phyloP scores from a whole-genome alignment of 2,797 vertebrate species.

The Squalus acanthias region DNA sequence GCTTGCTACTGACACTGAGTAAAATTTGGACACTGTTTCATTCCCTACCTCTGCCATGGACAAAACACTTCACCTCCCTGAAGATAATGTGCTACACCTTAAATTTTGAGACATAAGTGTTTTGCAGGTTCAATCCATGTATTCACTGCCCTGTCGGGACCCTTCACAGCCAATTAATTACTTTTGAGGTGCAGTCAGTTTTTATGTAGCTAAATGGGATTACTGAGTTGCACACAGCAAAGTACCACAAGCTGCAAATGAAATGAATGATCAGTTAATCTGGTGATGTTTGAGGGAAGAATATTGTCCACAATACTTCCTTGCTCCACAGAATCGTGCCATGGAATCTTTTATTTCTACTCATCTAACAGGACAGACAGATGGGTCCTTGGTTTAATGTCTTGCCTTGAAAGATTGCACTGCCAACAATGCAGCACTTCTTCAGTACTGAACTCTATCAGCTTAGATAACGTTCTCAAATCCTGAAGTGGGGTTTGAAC shows the following conservation, averaged over 20 bases:
- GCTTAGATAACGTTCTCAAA: not conserved
- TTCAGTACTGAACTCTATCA: not conserved
- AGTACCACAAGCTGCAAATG: not conserved
- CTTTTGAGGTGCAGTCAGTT: not conserved
- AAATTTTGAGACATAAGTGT: not conserved
- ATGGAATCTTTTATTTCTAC: not conserved
- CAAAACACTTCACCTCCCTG: not conserved
- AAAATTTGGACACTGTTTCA: not conserved
- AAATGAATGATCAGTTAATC: not conserved
- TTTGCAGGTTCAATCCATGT: not conserved
- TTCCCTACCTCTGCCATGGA: not conserved
- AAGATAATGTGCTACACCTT: not conserved
- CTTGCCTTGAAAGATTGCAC: not conserved
- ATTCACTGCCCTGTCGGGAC: not conserved
- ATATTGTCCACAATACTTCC: not conserved
- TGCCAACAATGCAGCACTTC: too few species aligned
- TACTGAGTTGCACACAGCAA: not conserved
- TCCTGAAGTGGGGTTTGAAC: not conserved
- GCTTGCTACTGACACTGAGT: not conserved
- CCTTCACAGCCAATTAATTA: not conserved
- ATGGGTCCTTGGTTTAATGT: not conserved
- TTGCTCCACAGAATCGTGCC: not conserved
- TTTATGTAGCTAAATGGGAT: not conserved
- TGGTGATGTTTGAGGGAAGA: not conserved
- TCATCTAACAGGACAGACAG: not conserved